Conservation (phyloP, 2,113 vertebrate species). For the Theristicus caerulescens region DNA sequence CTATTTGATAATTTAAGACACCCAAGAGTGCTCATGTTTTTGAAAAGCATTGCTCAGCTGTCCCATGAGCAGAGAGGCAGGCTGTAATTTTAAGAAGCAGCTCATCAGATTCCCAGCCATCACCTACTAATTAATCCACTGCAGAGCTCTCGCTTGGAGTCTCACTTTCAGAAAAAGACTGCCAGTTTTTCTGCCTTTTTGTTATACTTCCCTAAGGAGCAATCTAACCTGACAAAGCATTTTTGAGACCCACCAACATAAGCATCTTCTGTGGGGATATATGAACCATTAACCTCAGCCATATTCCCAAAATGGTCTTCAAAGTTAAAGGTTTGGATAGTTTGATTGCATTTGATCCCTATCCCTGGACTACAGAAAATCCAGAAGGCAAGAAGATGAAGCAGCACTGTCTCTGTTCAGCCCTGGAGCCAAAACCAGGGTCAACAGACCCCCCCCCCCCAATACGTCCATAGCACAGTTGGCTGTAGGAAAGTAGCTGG, state of each 20-base stretch:
- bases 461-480: background rate
- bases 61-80: background rate
- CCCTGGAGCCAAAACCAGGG: background rate
- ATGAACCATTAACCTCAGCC: background rate
- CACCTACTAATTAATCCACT: slow-evolving; percentile 23
- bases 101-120: background rate
- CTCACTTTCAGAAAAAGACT: background rate
- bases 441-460: background rate
- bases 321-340: background rate
- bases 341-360: background rate
- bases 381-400: background rate
- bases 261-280: background rate
- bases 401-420: background rate
- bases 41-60: background rate
- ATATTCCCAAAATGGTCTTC: background rate
- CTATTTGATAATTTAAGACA: background rate
- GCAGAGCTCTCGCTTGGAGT: background rate
- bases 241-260: background rate
- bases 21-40: background rate
- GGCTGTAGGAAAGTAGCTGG: background rate
- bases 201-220: background rate
- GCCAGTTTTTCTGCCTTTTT: background rate
- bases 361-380: too few relatives aligned
- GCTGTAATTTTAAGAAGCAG: slow-evolving; percentile 8
- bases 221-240: background rate